Percentiles rank a stretch among this genome's conserved stretches.
Evolutionary conservation across 2,113 vertebrate species (phyloP).

Genomic region (Gopherus flavomarginatus): DNA sequence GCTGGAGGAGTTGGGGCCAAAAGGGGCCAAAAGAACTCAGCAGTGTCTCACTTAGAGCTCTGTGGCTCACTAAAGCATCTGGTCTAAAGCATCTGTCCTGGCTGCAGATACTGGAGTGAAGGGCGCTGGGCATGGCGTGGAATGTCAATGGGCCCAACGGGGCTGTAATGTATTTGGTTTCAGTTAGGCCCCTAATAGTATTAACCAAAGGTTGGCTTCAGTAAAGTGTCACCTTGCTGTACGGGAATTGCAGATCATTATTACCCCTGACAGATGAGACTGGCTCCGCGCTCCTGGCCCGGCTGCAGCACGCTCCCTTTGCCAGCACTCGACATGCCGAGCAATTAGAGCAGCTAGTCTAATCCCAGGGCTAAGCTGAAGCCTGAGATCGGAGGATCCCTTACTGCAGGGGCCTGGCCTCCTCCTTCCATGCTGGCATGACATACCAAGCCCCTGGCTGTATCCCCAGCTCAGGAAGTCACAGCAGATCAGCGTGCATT

Average conservation of each 20-base stretch:
- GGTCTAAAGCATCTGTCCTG: not conserved
- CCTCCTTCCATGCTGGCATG: no score
- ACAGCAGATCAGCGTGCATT: no score
- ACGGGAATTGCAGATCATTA: not conserved
- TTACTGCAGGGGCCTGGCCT: no score
- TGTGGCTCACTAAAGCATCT: not conserved
- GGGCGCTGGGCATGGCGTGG: not conserved
- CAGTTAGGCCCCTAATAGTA: not conserved
- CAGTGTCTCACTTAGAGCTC: not conserved
- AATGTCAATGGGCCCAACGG: not conserved
- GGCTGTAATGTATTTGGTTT: not conserved
- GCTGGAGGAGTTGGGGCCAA: no score
- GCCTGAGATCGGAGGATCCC: no score
- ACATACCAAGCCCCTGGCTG: no score
- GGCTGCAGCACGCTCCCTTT: not conserved
- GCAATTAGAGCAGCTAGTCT: not conserved
- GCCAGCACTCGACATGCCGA: no score
- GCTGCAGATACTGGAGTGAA: not conserved
- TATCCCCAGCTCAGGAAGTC: no score
- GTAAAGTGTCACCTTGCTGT: not conserved
- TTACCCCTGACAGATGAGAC: not conserved
- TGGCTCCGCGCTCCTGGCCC: not conserved
- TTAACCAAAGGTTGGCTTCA: not conserved
- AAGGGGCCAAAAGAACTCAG: no score
- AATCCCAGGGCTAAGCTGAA: not conserved